Evolutionary conservation across 2,888 invertebrate species (phyloP).

Genomic region (Diarsia dahlii): DNA sequence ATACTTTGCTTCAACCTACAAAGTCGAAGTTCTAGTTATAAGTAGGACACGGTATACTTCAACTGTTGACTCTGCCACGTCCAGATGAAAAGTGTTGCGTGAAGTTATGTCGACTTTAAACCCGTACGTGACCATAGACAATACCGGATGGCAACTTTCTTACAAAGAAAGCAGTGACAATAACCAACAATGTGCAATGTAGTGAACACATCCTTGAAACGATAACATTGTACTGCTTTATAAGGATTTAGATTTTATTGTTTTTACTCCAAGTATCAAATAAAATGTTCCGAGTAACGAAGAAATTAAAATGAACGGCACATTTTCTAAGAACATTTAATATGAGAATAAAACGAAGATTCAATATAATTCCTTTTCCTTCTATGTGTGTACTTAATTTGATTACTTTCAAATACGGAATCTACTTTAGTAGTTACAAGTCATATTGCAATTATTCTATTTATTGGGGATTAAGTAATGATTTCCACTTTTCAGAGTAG

Average conservation of each 20-base stretch:
- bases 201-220: constrained; percentile 20
- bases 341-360: neutral
- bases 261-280: constrained; percentile 3
- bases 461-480: neutral
- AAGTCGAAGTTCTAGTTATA: neutral
- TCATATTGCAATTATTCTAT: neutral
- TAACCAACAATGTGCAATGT: neutral
- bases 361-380: neutral
- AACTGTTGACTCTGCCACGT: neutral
- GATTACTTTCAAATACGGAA: constrained; percentile 5
- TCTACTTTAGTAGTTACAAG: neutral
- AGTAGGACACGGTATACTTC: neutral
- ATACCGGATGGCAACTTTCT: constrained; percentile 18
- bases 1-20: neutral
- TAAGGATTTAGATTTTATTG: constrained; percentile 3
- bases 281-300: constrained; percentile 9
- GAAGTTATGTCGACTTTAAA: constrained; percentile 32
- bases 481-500: neutral
- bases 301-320: constrained; percentile 14
- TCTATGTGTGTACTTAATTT: neutral
- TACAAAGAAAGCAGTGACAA: constrained; percentile 13
- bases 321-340: constrained; percentile 14
- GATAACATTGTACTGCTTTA: neutral
- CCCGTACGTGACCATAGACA: constrained; percentile 51
- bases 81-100: constrained; percentile 20